A percentile compares a stretch with the other conserved stretches of the same genome.
These are phyloP conservation scores for Cryptocheilus praepositus DNA, from an alignment of 2,888 invertebrate species.

Conservation along the genomic window DNA sequence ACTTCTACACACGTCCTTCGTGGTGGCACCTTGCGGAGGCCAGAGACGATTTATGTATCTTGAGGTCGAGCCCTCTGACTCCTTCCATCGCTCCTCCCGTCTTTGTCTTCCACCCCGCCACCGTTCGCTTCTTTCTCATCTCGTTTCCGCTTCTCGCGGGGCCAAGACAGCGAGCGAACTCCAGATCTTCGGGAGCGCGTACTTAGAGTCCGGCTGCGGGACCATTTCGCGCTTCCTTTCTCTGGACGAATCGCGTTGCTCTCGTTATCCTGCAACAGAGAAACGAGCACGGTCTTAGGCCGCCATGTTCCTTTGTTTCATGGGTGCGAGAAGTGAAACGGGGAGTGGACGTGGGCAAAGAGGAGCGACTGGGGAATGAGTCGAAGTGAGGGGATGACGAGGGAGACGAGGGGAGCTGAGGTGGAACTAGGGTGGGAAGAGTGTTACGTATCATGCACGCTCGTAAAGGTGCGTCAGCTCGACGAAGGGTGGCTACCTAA, in stretches of 20 bases:
- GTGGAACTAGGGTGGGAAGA: background rate
- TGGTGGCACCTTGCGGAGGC: constrained; percentile 46
- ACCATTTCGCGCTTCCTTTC: background rate
- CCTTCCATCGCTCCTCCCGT: constrained; percentile 23
- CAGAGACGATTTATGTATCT: constrained; percentile 54
- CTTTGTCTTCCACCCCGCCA: background rate
- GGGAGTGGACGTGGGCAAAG: constrained; percentile 13
- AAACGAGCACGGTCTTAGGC: constrained; percentile 45
- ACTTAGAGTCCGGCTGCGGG: constrained; percentile 48
- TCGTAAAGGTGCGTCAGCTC: background rate
- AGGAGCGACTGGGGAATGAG: background rate
- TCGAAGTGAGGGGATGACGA: background rate
- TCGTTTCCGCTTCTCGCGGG: constrained; percentile 22
- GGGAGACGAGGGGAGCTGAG: background rate
- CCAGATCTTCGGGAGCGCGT: constrained; percentile 49
- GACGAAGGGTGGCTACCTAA: background rate
- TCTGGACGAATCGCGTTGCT: constrained; percentile 15
- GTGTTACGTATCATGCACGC: constrained; percentile 3
- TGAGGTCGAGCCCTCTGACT: constrained; percentile 39
- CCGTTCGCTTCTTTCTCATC: background rate
- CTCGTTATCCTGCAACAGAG: constrained; percentile 56
- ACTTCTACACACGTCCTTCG: constrained; percentile 40
- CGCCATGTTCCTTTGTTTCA: constrained; percentile 1
- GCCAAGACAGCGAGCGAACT: constrained; percentile 57
- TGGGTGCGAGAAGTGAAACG: background rate